A percentile compares a stretch with the other conserved stretches of the same genome.
Evolutionary conservation across 2,113 vertebrate genomes (phyloP).

Genomic region (Ahaetulla prasina): DNA sequence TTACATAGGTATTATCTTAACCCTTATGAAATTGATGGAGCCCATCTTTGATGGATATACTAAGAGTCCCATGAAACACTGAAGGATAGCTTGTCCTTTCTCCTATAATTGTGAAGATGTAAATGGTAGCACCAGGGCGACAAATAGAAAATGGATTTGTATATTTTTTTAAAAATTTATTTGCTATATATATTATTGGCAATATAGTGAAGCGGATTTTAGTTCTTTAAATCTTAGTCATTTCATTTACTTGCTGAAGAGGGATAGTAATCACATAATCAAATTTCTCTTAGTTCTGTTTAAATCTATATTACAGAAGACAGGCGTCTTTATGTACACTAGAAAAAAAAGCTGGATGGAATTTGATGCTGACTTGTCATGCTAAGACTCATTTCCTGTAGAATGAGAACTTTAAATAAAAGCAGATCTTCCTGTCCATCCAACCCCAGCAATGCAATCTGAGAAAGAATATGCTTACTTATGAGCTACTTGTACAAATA

Average conservation of each 20-base stretch:
- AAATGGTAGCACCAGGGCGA: slow-evolving; percentile 5
- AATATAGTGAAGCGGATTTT: slow-evolving; percentile 48
- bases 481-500: neutral
- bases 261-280: slow-evolving; percentile 4
- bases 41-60: neutral
- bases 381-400: slow-evolving; percentile 12
- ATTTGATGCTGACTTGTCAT: slow-evolving; percentile 32
- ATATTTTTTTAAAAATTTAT: slow-evolving; percentile 23
- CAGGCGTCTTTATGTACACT: neutral
- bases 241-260: neutral
- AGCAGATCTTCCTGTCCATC: neutral
- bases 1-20: neutral
- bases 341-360: slow-evolving; percentile 15
- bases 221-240: neutral
- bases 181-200: slow-evolving; percentile 1
- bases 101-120: slow-evolving; percentile 14
- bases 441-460: slow-evolving; percentile 6
- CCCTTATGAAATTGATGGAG: neutral
- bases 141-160: slow-evolving; percentile 50
- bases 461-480: neutral
- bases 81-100: neutral
- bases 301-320: slow-evolving; percentile 31
- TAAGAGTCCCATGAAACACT: neutral
- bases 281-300: fast-evolving
- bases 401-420: slow-evolving; percentile 25